A percentile compares a stretch with the other conserved stretches of the same genome.
Evolutionary conservation across 1,140 invertebrate species (phyloP).

Genomic region (Zophobas atratus): DNA sequence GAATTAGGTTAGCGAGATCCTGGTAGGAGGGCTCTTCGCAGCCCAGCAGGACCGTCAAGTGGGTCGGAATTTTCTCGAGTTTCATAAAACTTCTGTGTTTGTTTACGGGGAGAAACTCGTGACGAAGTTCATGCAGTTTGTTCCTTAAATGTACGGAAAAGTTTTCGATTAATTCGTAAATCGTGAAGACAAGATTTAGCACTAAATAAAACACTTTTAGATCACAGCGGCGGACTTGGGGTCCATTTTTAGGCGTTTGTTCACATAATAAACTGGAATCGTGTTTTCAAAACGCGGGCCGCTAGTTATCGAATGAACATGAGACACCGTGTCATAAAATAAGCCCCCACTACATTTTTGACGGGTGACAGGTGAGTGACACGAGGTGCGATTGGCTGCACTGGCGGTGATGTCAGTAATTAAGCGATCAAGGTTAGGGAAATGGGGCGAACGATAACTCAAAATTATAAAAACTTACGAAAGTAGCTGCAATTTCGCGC

Average conservation of each 20-base stretch:
- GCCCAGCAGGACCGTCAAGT: constrained; percentile 72
- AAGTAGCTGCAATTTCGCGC: no score
- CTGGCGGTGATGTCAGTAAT: background rate
- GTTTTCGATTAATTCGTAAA: constrained; percentile 49
- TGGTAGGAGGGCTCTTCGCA: constrained; percentile 68
- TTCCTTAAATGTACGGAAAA: constrained; percentile 24
- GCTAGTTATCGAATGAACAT: constrained; percentile 21
- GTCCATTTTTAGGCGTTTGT: background rate
- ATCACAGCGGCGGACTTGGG: background rate
- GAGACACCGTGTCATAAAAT: constrained; percentile 17
- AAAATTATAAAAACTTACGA: no score
- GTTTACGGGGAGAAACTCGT: constrained; percentile 46
- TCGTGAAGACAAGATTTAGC: constrained; percentile 53
- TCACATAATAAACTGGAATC: constrained; percentile 18
- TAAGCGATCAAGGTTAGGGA: no score
- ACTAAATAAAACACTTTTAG: constrained; percentile 53
- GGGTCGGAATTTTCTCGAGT: constrained; percentile 66
- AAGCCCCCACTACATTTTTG: background rate
- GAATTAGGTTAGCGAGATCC: constrained; percentile 74
- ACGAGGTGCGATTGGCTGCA: background rate
- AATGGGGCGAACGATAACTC: no score
- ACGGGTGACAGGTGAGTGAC: background rate
- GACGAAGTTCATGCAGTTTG: constrained; percentile 53
- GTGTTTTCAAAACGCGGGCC: background rate
- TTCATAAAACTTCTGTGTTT: constrained; percentile 24